Base-by-base conservation (phyloP, 2,888 invertebrate species). In the Lasioglossum marginatum region DNA sequence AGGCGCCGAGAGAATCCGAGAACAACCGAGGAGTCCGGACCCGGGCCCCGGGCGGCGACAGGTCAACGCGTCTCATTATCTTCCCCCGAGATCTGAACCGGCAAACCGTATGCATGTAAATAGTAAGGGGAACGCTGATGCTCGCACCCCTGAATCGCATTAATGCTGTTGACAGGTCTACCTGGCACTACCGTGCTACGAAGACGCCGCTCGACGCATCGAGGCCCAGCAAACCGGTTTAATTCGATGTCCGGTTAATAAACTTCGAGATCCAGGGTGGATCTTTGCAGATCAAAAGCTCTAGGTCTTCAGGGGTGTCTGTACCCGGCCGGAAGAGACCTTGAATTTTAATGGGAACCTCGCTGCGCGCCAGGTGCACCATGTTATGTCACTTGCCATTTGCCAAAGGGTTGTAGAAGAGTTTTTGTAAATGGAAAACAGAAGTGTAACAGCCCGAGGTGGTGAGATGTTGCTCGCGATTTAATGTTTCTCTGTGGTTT, bases 51-150 rank as follows among this genome's bases (percentile, higher is more conserved):
- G 77, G 72, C 73, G 77, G 81, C 76, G 91, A 87, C 86, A 81
- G 90, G 86, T 88, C 86, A 90, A 87, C 83, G 87, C 77, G 87
- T 91, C 85, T 83, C 79, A 82, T 87, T 89, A 87, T 91, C 87
- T 78, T 52, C 74, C 74, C 71, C 71, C 78, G 23, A 77, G 78
- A 89, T 90, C 88, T 81, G 70, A 83, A 85, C 78, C 83, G 85
- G 78, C 85, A 68, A 84, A 82, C 81, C 63, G 73, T 82, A 86
- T 81, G 87, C 83, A 81, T 82, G 83, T 86, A 91, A 90, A 85
- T 83, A 81, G 84, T 48, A 80, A 83, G 75, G 77, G 71, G 74
- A 83, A 79, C 79, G 77, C 40, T 75, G 72, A 43, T 75, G 81
- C 87, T 85, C 83, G 84, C 87, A 86, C 85, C 80, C 86, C 77